Conservation (phyloP, 1,140 invertebrate species). For the Apis laboriosa region DNA sequence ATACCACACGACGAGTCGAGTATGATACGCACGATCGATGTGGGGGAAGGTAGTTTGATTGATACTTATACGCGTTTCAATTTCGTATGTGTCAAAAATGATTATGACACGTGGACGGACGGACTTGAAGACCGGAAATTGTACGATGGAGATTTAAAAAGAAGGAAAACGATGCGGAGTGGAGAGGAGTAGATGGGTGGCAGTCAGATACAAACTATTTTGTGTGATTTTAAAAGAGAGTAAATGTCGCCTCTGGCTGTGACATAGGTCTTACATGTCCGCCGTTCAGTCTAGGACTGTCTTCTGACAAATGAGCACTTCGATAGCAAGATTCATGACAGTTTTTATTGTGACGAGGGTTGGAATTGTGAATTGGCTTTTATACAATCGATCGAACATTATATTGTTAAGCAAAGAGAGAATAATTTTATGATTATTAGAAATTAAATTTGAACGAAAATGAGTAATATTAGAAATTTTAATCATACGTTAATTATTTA, state of each 20-base stretch:
- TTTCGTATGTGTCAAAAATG: constrained; percentile 52
- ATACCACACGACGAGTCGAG: neutral
- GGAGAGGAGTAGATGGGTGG: constrained; percentile 28
- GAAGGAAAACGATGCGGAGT: neutral
- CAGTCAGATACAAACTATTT: constrained; percentile 63
- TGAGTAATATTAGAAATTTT: too few relatives aligned
- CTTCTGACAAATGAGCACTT: constrained; percentile 64
- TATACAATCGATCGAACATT: neutral
- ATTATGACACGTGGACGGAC: constrained; percentile 56
- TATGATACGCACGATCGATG: neutral
- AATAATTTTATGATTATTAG: neutral
- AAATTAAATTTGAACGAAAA: too few relatives aligned
- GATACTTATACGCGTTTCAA: constrained; percentile 45
- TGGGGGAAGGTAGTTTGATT: neutral
- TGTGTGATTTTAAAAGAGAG: constrained; percentile 69
- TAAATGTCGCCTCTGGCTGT: constrained; percentile 66
- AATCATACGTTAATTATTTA: too few relatives aligned
- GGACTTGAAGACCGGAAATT: constrained; percentile 43
- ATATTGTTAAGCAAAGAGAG: neutral
- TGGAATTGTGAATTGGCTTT: too few relatives aligned
- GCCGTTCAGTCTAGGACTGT: constrained; percentile 71
- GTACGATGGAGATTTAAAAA: constrained; percentile 19
- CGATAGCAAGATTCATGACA: constrained; percentile 33
- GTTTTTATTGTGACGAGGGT: neutral
- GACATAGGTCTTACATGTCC: constrained; percentile 75